Percentiles rank a stretch among this genome's conserved stretches.
Conservation (phyloP, 2,797 vertebrate species). For the Ambastaia sidthimunki region DNA sequence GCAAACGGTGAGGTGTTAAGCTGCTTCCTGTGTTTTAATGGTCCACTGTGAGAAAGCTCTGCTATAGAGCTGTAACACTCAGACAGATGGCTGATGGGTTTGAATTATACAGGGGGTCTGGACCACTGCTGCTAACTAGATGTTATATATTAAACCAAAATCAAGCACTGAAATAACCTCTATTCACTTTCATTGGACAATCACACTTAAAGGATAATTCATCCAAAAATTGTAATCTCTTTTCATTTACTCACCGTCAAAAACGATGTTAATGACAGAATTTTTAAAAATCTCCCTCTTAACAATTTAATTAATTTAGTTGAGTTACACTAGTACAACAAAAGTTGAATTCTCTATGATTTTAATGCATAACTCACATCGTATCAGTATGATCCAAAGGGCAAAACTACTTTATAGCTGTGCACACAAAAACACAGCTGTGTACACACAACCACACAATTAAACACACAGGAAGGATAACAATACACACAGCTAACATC, state of each 20-base stretch:
- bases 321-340: no score
- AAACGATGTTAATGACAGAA: no score
- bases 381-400: background rate
- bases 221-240: background rate
- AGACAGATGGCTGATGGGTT: slow-evolving; percentile 39
- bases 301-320: background rate
- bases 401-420: background rate
- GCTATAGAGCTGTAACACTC: background rate
- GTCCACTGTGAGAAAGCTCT: slow-evolving; percentile 12
- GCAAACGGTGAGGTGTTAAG: slow-evolving; percentile 45
- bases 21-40: slow-evolving; percentile 34
- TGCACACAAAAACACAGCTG: slow-evolving; percentile 28
- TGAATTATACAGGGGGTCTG: slow-evolving; percentile 14
- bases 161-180: background rate
- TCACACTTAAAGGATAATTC: background rate
- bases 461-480: background rate
- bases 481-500: slow-evolving; percentile 19
- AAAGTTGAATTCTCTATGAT: background rate
- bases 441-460: background rate
- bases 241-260: background rate
- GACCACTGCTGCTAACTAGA: slow-evolving; percentile 17
- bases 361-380: background rate
- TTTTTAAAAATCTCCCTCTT: background rate
- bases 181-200: background rate
- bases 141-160: slow-evolving; percentile 11